phyloP scores from a whole-genome alignment of 2,888 invertebrate species.

The Autographa pulchrina region DNA sequence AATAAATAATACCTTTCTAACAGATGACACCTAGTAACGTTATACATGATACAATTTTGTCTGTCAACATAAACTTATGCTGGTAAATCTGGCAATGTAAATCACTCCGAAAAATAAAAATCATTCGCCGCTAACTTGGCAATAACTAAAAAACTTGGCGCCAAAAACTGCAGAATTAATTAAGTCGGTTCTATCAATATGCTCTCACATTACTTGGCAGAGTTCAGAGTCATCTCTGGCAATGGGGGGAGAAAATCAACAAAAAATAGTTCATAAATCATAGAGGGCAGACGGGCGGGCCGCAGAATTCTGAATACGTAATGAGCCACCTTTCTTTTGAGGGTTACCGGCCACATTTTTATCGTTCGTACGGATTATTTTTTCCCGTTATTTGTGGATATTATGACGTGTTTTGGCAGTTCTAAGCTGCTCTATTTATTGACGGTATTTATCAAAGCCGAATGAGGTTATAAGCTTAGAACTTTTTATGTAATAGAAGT shows the following conservation, averaged over 20 bases:
- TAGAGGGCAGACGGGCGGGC: constrained; percentile 79
- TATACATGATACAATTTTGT: too few species aligned
- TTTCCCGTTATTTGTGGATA: constrained; percentile 63
- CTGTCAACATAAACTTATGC: neutral
- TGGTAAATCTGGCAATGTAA: neutral
- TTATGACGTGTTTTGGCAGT: constrained; percentile 45
- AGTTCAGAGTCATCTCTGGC: constrained; percentile 73
- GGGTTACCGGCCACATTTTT: constrained; percentile 75
- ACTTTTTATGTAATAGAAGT: neutral
- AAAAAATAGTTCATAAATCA: constrained; percentile 87
- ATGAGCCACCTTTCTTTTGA: constrained; percentile 80
- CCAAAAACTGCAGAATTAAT: constrained; percentile 72
- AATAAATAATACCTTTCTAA: too few species aligned
- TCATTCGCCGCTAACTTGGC: constrained; percentile 46
- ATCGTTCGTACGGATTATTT: constrained; percentile 68
- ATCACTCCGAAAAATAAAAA: constrained; percentile 20
- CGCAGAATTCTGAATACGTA: constrained; percentile 77
- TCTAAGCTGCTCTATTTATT: constrained; percentile 19
- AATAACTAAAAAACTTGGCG: constrained; percentile 45
- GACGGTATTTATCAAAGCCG: neutral
- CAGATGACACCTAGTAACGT: too few species aligned
- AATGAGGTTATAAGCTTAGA: neutral
- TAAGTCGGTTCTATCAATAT: constrained; percentile 82
- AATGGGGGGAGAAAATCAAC: constrained; percentile 74
- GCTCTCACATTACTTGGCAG: constrained; percentile 81